A percentile compares a stretch with the other conserved stretches of the same genome.
Evolutionary conservation across 2,113 vertebrate species (phyloP).

Genomic region (Myanophis thanlyinensis): DNA sequence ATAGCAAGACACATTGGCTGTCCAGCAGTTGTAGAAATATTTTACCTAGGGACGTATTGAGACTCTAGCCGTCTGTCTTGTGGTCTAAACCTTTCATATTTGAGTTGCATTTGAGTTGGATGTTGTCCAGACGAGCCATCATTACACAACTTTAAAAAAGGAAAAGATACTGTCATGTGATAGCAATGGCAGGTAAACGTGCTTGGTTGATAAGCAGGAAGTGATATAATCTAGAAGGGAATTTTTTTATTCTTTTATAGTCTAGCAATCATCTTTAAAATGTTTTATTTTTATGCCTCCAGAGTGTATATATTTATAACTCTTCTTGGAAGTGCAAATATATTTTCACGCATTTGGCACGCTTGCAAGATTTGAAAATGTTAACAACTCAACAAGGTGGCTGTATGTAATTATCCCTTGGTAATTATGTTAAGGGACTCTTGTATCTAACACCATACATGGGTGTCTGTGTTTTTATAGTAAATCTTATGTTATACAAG

Average conservation of each 20-base stretch:
- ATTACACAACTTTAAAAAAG: neutral
- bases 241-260: neutral
- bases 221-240: neutral
- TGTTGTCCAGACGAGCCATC: neutral
- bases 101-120: neutral
- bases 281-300: neutral
- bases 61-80: neutral
- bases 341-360: neutral
- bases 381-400: neutral
- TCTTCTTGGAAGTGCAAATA: neutral
- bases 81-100: neutral
- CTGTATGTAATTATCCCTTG: neutral
- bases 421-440: neutral
- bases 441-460: neutral
- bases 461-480: neutral
- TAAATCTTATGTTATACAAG: conserved; percentile 15
- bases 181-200: neutral
- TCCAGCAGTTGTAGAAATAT: neutral
- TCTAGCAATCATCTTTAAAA: neutral
- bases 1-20: neutral
- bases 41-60: neutral
- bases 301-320: neutral
- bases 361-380: neutral
- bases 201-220: neutral
- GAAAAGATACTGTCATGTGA: neutral